Percentiles rank a stretch among this genome's conserved stretches.
These are phyloP conservation scores for Cryptocephalus primarius DNA, from an alignment of 2,888 invertebrate genomes.

Conservation along the genomic window DNA sequence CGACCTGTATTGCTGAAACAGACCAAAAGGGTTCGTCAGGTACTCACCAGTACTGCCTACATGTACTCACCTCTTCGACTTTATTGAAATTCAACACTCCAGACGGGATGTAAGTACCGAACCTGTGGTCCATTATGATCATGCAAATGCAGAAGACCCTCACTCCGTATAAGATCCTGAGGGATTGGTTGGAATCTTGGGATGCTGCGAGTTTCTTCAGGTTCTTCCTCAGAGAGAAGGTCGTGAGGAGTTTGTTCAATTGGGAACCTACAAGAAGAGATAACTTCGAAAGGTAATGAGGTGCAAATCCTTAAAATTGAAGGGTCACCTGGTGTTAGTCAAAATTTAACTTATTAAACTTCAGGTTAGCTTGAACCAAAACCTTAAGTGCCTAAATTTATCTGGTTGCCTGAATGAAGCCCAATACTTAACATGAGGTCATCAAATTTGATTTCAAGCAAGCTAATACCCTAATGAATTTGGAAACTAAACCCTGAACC, in stretches of 20 bases:
- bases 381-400: too few species aligned
- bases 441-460: too few species aligned
- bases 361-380: too few species aligned
- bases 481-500: too few species aligned
- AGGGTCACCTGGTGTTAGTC: too few species aligned
- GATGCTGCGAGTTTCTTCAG: slow-evolving; percentile 33
- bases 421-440: too few species aligned
- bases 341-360: too few species aligned
- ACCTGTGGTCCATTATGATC: slow-evolving; percentile 44
- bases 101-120: slow-evolving; percentile 40
- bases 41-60: background rate
- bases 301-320: too few species aligned
- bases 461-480: too few species aligned
- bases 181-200: slow-evolving; percentile 35
- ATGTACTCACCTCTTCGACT: slow-evolving; percentile 39
- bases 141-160: slow-evolving; percentile 45
- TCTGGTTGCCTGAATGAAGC: too few species aligned
- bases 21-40: slow-evolving; percentile 6
- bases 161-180: slow-evolving; percentile 45
- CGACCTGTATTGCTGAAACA: slow-evolving; percentile 28
- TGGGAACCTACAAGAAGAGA: slow-evolving; percentile 17
- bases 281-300: too few species aligned
- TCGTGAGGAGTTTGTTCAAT: slow-evolving; percentile 16
- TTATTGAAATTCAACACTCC: slow-evolving; percentile 42
- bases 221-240: slow-evolving; percentile 27